Conservation (phyloP, 2,888 invertebrate genomes). For the Xestoiulus laeticollis region DNA sequence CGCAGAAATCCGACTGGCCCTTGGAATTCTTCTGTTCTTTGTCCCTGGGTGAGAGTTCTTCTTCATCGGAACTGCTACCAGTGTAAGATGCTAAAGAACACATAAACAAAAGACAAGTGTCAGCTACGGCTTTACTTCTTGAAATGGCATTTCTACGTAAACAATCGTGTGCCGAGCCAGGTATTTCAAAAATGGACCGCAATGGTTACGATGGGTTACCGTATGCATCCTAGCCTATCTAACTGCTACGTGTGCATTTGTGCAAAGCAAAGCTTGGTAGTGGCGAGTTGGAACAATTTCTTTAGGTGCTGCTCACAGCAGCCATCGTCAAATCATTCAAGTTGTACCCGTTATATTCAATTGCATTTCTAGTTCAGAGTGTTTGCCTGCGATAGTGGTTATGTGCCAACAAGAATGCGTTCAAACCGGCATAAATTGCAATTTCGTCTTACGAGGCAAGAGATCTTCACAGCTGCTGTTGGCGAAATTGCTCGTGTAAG, state of each 20-base stretch:
- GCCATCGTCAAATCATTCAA: not conserved
- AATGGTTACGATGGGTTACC: no score
- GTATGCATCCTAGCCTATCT: no score
- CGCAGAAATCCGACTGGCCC: slow-evolving; percentile 90
- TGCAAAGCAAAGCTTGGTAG: not conserved
- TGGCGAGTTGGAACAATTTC: not conserved
- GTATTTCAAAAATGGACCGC: no score
- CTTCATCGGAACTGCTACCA: slow-evolving; percentile 91
- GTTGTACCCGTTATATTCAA: not conserved
- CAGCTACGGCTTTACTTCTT: no score
- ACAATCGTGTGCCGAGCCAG: no score
- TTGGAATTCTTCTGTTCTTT: slow-evolving; percentile 85
- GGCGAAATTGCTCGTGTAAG: slow-evolving; percentile 3
- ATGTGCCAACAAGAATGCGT: not conserved
- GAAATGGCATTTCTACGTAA: no score
- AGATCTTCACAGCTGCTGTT: not conserved
- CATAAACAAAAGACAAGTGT: no score
- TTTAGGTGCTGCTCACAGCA: not conserved
- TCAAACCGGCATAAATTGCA: not conserved
- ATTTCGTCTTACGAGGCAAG: not conserved
- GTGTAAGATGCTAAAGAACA: slow-evolving; percentile 72
- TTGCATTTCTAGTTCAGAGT: not conserved
- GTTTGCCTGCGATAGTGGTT: slow-evolving; percentile 12
- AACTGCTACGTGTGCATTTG: not conserved
- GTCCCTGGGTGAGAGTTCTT: slow-evolving; percentile 88